Evolutionary conservation across 2,797 vertebrate genomes (phyloP), one percentile per base, ranked within the genome.

Genomic region (Mus spretus): DNA sequence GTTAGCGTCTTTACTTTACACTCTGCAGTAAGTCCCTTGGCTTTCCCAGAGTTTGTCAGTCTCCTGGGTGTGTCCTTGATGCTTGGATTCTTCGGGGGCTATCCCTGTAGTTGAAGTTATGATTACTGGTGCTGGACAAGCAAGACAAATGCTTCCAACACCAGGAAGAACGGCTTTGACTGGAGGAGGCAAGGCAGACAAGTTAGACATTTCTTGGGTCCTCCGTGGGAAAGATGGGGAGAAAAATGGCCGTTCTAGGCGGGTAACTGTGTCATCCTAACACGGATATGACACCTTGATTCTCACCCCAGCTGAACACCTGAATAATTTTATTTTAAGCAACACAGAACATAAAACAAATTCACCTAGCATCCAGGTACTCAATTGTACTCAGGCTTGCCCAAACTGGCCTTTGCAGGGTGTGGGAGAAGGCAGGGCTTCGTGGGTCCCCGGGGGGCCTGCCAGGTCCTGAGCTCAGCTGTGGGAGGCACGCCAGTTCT

Each of bases 341-440:
- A 84, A 97, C 94, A 96, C 97, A 83, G 94, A 98, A 80, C 96
- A 98, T 57, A 40, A 97, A 91, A 97, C 98, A 98, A 95, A 98
- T 97, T 98, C 96, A 95, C 97, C 98, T 97, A 98, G 98, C 98
- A 98, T 95, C 92, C 96, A 72, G 98, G 98, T 98, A 99, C 97
- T 97, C 98, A 92, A 5, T 96, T 15, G 34, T 96, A 98, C 96
- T 87, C 91, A 96, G 98, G 97, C 99, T 98, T 99, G 99, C 98
- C 98, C 97, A 97, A 98, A 98, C 99, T 98, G 96, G 98, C 97
- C 94, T 97, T 96, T 88, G 94, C 90, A 81, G 65, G 75, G 81
- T 98, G 96, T 0, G 0, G 98, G 88, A 98, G 94, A 96, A 65
- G 97, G 88, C 96, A 89, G 50, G 82, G 84, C 95, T 97, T 98